These are phyloP conservation scores for Seriola quinqueradiata DNA, from an alignment of 2,113 vertebrate genomes.

Conservation along the genomic window DNA sequence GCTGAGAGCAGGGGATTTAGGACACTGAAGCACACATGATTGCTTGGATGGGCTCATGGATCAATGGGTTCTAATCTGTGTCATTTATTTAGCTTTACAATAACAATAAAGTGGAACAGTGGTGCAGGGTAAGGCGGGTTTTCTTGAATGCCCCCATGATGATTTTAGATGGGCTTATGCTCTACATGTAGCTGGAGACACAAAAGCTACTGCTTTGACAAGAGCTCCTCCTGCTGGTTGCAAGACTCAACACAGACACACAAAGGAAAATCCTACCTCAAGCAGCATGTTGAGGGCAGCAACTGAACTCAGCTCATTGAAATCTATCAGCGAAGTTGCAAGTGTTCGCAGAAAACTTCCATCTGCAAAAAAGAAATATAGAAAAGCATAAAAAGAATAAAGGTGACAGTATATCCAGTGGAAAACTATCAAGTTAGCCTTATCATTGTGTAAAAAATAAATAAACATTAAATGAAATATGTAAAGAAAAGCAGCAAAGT, in stretches of 20 bases:
- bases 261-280: slow-evolving; percentile 86
- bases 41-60: slow-evolving; percentile 33
- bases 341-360: slow-evolving; percentile 95
- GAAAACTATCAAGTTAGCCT: background rate
- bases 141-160: slow-evolving; percentile 33
- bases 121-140: slow-evolving; percentile 38
- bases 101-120: slow-evolving; percentile 46
- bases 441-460: background rate
- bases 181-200: slow-evolving; percentile 6
- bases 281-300: slow-evolving; percentile 96
- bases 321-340: slow-evolving; percentile 94
- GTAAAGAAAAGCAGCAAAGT: background rate
- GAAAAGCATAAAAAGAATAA: background rate
- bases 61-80: slow-evolving; percentile 20
- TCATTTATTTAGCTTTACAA: slow-evolving; percentile 41
- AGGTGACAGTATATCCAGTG: background rate
- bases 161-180: slow-evolving; percentile 49
- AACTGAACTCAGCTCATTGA: slow-evolving; percentile 95
- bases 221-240: slow-evolving; percentile 82
- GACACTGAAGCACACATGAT: slow-evolving; percentile 44
- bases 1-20: slow-evolving; percentile 36
- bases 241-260: slow-evolving; percentile 4
- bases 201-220: slow-evolving; percentile 60
- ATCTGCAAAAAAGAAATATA: slow-evolving; percentile 84
- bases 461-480: background rate